These are phyloP conservation scores for Sebastes fasciatus DNA, from an alignment of 2,113 vertebrate genomes.

Conservation along the genomic window DNA sequence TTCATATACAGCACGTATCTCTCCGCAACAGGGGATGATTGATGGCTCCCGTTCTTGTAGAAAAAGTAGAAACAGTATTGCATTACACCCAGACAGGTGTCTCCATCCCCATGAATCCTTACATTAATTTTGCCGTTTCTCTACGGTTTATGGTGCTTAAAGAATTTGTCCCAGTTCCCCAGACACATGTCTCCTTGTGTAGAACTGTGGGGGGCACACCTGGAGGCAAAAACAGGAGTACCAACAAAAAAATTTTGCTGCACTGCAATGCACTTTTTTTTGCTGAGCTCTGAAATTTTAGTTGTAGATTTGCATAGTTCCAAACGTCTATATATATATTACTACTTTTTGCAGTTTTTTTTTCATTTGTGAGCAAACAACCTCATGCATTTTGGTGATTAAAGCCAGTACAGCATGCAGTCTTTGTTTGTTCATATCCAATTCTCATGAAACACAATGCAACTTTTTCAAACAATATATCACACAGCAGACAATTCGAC, in stretches of 20 bases:
- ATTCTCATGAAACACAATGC: neutral
- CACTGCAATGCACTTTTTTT: neutral
- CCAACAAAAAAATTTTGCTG: neutral
- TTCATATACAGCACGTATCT: conserved; percentile 33
- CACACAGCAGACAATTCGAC: neutral
- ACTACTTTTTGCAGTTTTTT: neutral
- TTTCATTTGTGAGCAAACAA: neutral
- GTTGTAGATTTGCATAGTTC: neutral
- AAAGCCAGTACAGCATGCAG: neutral
- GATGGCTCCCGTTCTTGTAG: conserved; percentile 40
- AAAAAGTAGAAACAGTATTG: conserved; percentile 48
- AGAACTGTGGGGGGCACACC: conserved; percentile 16
- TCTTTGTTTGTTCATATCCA: neutral
- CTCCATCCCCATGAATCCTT: conserved; percentile 52
- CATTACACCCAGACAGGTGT: conserved; percentile 63
- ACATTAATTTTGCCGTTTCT: conserved; percentile 42
- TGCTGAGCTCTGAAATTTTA: neutral
- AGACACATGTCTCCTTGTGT: conserved; percentile 25
- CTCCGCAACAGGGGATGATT: conserved; percentile 44
- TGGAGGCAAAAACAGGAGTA: conserved; percentile 26
- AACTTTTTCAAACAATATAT: neutral
- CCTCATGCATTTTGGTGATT: neutral
- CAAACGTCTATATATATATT: too few species aligned
- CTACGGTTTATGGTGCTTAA: conserved; percentile 43
- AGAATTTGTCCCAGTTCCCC: conserved; percentile 46